A percentile compares a stretch with the other conserved stretches of the same genome.
Evolutionary conservation across 1,140 invertebrate genomes (phyloP).

Genomic region (Ceratina australensis): DNA sequence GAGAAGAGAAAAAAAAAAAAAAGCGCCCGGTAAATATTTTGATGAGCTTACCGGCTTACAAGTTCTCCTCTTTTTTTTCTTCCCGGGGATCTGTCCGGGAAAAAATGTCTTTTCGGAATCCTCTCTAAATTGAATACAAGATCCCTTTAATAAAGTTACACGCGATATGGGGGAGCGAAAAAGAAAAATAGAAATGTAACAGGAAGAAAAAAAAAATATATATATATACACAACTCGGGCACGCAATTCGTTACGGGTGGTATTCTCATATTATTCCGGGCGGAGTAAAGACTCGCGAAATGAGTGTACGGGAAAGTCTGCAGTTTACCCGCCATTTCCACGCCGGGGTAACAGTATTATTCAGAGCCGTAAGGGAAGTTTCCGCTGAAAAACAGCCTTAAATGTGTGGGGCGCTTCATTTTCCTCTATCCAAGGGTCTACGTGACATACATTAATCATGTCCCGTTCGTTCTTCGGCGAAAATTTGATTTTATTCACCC

Average conservation of each 20-base stretch:
- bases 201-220: no score
- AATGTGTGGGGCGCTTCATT: constrained; percentile 48
- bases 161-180: background rate
- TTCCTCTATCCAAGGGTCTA: constrained; percentile 48
- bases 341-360: constrained; percentile 12
- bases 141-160: constrained; percentile 59
- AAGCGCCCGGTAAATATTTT: constrained; percentile 58
- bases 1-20: constrained; percentile 44
- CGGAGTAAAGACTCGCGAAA: background rate
- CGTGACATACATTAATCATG: constrained; percentile 64
- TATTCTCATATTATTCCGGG: constrained; percentile 11
- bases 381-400: constrained; percentile 48
- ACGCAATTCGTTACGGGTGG: constrained; percentile 32
- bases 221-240: constrained; percentile 18
- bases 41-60: constrained; percentile 61
- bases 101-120: constrained; percentile 55
- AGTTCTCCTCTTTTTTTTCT: constrained; percentile 2
- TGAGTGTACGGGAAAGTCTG: background rate
- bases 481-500: constrained; percentile 65
- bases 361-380: constrained; percentile 30
- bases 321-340: constrained; percentile 32
- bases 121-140: constrained; percentile 63
- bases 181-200: background rate
- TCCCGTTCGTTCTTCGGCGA: constrained; percentile 52
- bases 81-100: constrained; percentile 27